phyloP scores from a whole-genome alignment of 2,113 vertebrate species.

The Bufo bufo region DNA sequence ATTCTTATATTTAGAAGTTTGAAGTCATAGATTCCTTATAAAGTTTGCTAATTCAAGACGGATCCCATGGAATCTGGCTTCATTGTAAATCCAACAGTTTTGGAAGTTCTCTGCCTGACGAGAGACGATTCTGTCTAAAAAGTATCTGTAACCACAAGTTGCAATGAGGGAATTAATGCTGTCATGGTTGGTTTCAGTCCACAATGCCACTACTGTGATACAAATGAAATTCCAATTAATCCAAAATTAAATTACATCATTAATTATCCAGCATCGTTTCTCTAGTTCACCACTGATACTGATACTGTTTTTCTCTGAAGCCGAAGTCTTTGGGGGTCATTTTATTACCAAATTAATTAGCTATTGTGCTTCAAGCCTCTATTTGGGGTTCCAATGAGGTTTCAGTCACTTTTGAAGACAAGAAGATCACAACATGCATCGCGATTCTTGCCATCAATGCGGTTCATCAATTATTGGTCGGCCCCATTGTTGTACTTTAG shows the following conservation, averaged over 20 bases:
- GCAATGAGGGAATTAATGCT: constrained; percentile 67
- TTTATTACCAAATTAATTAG: background rate
- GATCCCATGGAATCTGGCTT: constrained; percentile 1
- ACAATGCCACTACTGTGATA: constrained; percentile 63
- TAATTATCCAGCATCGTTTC: constrained; percentile 33
- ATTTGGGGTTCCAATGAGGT: too few relatives aligned
- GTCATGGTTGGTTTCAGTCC: constrained; percentile 65
- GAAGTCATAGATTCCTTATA: background rate
- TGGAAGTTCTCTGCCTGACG: constrained; percentile 51
- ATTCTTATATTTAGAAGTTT: background rate
- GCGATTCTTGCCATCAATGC: too few relatives aligned
- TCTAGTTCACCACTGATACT: constrained; percentile 37
- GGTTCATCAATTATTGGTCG: too few relatives aligned
- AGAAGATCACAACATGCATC: too few relatives aligned
- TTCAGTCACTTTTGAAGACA: too few relatives aligned
- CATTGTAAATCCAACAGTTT: constrained; percentile 6
- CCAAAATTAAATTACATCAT: constrained; percentile 62
- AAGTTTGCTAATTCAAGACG: background rate
- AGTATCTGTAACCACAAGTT: constrained; percentile 69
- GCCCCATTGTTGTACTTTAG: too few relatives aligned
- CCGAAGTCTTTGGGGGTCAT: background rate
- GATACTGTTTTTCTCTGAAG: background rate
- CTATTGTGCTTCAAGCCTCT: background rate
- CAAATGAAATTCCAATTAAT: constrained; percentile 69
- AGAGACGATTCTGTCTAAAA: constrained; percentile 58